Evolutionary conservation across 1,140 invertebrate species (phyloP).

Genomic region (Plectus sambesii): DNA sequence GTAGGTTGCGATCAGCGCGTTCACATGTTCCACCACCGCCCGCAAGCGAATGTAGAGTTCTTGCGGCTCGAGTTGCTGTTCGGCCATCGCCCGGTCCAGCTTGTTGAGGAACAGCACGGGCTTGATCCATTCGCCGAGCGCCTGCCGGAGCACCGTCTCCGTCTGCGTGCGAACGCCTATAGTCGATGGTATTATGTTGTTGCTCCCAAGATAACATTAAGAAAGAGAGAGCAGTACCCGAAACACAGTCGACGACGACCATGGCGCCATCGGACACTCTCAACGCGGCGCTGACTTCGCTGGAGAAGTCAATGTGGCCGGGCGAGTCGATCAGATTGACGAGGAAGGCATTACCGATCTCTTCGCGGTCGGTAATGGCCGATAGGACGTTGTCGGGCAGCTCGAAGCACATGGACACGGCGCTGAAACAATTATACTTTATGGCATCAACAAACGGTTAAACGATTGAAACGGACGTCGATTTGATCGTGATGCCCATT

Average conservation of each 20-base stretch:
- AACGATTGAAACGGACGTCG: constrained; percentile 65
- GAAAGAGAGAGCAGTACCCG: too few relatives aligned
- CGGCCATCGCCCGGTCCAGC: constrained; percentile 12
- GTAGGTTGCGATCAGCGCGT: constrained; percentile 11
- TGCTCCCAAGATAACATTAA: constrained; percentile 97
- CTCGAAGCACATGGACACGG: constrained; percentile 93
- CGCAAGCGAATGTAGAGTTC: constrained; percentile 10
- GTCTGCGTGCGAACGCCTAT: too few relatives aligned
- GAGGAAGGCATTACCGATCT: constrained; percentile 83
- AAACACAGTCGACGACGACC: constrained; percentile 98
- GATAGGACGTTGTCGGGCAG: constrained; percentile 55
- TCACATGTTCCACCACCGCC: constrained; percentile 4
- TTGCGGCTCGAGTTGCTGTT: constrained; percentile 9
- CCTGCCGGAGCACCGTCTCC: constrained; percentile 16
- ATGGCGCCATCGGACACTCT: constrained; percentile 97
- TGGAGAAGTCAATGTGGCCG: constrained; percentile 98
- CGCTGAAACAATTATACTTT: constrained; percentile 53
- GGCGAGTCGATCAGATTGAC: constrained; percentile 99
- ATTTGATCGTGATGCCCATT: constrained; percentile 99
- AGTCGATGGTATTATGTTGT: constrained; percentile 57
- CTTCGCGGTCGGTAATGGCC: constrained; percentile 72
- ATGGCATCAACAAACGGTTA: constrained; percentile 1
- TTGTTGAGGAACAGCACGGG: constrained; percentile 15
- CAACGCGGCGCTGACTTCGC: constrained; percentile 93
- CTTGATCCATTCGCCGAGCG: constrained; percentile 14